Conservation (phyloP, 1,140 invertebrate genomes). For the Lepidostoma basale region DNA sequence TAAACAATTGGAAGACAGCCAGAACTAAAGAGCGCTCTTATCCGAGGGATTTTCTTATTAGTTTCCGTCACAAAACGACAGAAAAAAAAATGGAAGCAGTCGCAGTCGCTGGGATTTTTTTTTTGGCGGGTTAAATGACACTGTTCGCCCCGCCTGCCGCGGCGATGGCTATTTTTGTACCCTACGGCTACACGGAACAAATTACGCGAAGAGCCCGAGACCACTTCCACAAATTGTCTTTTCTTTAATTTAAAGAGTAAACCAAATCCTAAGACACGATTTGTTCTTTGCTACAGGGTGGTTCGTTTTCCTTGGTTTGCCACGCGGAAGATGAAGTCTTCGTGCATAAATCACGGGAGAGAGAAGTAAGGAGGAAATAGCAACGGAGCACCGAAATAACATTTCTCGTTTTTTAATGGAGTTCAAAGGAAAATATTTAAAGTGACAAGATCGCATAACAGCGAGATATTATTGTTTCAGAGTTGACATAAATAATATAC, state of each 20-base stretch:
- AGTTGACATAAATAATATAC: too few species aligned
- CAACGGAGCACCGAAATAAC: not conserved
- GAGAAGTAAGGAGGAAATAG: conserved; percentile 14
- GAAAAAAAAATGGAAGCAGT: conserved; percentile 25
- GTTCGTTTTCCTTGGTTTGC: not conserved
- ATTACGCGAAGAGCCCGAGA: not conserved
- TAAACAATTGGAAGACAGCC: conserved; percentile 40
- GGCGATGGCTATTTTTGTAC: conserved; percentile 5
- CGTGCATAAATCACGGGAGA: not conserved
- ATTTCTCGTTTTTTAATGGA: conserved; percentile 10
- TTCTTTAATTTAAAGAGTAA: not conserved
- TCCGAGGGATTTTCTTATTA: conserved; percentile 44
- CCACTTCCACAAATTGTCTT: not conserved
- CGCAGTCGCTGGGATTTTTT: conserved; percentile 12
- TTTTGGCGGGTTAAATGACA: conserved; percentile 27
- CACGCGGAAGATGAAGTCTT: not conserved
- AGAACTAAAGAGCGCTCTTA: conserved; percentile 36
- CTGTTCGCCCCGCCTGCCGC: conserved; percentile 13
- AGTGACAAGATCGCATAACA: not conserved
- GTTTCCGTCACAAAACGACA: conserved; percentile 41
- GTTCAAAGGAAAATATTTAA: conserved; percentile 9
- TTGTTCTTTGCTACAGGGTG: not conserved
- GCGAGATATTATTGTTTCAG: not conserved
- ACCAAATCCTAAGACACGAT: not conserved
- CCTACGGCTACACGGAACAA: not conserved